phyloP scores from a whole-genome alignment of 2,797 vertebrate genomes.

The Muraenolepis orangiensis region DNA sequence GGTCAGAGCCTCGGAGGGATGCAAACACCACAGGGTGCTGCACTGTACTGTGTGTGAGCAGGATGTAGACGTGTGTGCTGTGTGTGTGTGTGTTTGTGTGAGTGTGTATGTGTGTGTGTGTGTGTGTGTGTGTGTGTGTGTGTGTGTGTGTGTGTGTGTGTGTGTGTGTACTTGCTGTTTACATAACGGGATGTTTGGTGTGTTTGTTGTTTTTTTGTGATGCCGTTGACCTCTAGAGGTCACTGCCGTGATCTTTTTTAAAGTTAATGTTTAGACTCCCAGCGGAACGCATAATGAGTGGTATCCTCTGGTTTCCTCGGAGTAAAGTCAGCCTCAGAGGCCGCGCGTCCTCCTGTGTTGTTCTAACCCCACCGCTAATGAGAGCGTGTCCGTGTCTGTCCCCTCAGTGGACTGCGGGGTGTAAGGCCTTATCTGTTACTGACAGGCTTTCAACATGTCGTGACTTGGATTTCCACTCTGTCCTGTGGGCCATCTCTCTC shows the following conservation, averaged over 20 bases:
- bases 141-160: too few relatives aligned
- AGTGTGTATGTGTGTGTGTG: too few relatives aligned
- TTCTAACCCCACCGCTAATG: slow-evolving; percentile 27
- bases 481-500: slow-evolving; percentile 19
- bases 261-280: slow-evolving; percentile 64
- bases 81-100: too few relatives aligned
- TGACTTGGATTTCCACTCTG: slow-evolving; percentile 36
- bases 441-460: slow-evolving; percentile 24
- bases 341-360: slow-evolving; percentile 28
- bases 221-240: slow-evolving; percentile 41
- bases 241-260: slow-evolving; percentile 45
- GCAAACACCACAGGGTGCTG: slow-evolving; percentile 49
- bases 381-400: slow-evolving; percentile 37
- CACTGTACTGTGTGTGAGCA: not conserved
- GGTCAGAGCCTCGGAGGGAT: slow-evolving; percentile 49
- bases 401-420: slow-evolving; percentile 18
- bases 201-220: not conserved
- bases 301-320: not conserved
- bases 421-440: slow-evolving; percentile 40
- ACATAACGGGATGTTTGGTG: not conserved
- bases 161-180: not conserved
- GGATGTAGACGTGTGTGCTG: not conserved
- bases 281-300: slow-evolving; percentile 51
- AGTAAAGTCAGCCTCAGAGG: not conserved
- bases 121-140: too few relatives aligned